Evolutionary conservation across 2,797 vertebrate genomes (phyloP).

Genomic region (Muraenolepis orangiensis): DNA sequence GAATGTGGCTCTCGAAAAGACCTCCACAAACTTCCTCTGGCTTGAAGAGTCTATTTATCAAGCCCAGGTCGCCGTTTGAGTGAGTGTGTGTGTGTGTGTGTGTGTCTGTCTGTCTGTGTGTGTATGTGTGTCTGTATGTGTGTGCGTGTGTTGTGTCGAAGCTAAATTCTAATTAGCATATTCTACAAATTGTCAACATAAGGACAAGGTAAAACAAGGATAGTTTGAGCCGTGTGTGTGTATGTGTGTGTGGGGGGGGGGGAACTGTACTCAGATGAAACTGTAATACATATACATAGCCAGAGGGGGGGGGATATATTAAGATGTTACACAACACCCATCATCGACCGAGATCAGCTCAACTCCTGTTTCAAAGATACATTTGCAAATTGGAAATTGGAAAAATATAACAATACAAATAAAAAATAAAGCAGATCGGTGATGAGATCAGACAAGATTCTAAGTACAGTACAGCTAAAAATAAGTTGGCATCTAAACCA

Average conservation of each 20-base stretch:
- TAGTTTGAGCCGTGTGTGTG: background rate
- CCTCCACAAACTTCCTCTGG: slow-evolving; percentile 68
- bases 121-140: background rate
- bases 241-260: too few species aligned
- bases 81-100: slow-evolving; percentile 6
- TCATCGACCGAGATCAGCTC: background rate
- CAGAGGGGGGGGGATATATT: background rate
- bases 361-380: too few species aligned
- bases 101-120: background rate
- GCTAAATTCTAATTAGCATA: slow-evolving; percentile 72
- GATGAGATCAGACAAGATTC: too few species aligned
- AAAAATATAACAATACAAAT: too few species aligned
- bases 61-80: slow-evolving; percentile 38
- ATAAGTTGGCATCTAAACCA: too few species aligned
- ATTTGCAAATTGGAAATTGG: too few species aligned
- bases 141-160: slow-evolving; percentile 42
- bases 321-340: background rate
- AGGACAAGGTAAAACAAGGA: slow-evolving; percentile 15
- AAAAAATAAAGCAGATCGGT: too few species aligned
- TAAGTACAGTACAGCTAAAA: too few species aligned
- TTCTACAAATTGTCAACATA: slow-evolving; percentile 33
- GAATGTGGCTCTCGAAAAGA: slow-evolving; percentile 64
- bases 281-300: background rate
- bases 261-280: background rate
- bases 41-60: slow-evolving; percentile 73